Evolutionary conservation across 2,888 invertebrate genomes (phyloP).

Genomic region (Parnassius smintheus): DNA sequence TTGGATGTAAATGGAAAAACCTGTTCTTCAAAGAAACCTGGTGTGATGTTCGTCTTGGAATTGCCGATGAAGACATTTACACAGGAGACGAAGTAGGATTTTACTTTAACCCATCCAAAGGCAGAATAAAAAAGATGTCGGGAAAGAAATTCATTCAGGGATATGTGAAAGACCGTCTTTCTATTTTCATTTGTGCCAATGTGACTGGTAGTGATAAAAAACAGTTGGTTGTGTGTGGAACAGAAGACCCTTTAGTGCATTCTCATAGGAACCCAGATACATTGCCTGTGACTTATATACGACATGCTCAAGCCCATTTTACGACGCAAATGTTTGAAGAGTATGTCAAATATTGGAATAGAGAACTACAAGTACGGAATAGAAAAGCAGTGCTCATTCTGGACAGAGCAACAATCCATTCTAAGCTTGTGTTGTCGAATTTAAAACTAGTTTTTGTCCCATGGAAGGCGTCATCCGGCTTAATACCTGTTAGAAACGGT

Average conservation of each 20-base stretch:
- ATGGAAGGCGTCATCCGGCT: conserved; percentile 47
- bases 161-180: conserved; percentile 43
- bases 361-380: conserved; percentile 38
- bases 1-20: conserved; percentile 50
- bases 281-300: conserved; percentile 47
- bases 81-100: conserved; percentile 50
- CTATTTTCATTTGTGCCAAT: conserved; percentile 49
- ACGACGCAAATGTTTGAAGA: conserved; percentile 52
- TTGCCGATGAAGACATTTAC: conserved; percentile 48
- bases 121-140: conserved; percentile 45
- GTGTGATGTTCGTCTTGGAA: conserved; percentile 44
- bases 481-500: conserved; percentile 51
- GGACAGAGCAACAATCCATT: conserved; percentile 50
- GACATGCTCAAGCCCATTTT: conserved; percentile 47
- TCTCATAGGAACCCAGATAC: conserved; percentile 44
- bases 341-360: conserved; percentile 50
- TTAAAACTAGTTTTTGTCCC: conserved; percentile 50
- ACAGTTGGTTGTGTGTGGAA: conserved; percentile 47
- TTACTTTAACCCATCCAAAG: conserved; percentile 50
- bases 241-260: conserved; percentile 46
- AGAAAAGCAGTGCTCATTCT: conserved; percentile 43
- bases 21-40: conserved; percentile 52
- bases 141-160: conserved; percentile 53
- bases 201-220: conserved; percentile 48
- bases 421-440: conserved; percentile 47